phyloP scores from a whole-genome alignment of 2,888 invertebrate genomes.

The Heteropelma amictum region DNA sequence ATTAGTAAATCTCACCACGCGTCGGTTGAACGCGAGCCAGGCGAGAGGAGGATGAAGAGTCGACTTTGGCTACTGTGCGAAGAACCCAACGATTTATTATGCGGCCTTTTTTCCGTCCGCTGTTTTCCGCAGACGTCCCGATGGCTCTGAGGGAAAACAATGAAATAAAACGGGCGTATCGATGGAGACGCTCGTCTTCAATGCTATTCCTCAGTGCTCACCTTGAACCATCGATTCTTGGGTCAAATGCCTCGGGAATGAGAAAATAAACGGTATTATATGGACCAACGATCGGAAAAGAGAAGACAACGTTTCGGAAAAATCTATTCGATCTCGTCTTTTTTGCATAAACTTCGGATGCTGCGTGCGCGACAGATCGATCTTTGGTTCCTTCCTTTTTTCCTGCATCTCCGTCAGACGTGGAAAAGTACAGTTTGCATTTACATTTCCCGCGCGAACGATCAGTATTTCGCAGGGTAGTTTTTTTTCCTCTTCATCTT shows the following conservation, averaged over 20 bases:
- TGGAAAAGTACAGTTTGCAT: constrained; percentile 23
- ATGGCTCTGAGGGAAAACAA: not conserved
- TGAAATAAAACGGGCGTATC: too few species aligned
- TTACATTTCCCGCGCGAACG: constrained; percentile 23
- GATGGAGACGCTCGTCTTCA: too few species aligned
- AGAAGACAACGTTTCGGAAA: constrained; percentile 9
- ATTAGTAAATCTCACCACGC: constrained; percentile 73
- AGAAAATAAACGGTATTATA: too few species aligned
- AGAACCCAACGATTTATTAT: constrained; percentile 7
- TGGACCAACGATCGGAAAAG: constrained; percentile 38
- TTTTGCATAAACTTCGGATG: constrained; percentile 6
- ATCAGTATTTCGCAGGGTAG: constrained; percentile 38
- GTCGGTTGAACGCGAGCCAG: constrained; percentile 45
- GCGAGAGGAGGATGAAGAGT: not conserved
- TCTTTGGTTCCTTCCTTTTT: not conserved
- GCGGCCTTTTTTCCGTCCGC: constrained; percentile 45
- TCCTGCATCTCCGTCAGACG: not conserved
- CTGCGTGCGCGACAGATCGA: constrained; percentile 16
- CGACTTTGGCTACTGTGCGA: constrained; percentile 38
- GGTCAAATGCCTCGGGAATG: constrained; percentile 64
- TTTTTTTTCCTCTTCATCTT: not conserved
- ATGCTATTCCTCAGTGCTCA: not conserved
- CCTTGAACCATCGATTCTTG: not conserved
- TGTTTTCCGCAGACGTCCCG: constrained; percentile 50
- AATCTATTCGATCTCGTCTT: constrained; percentile 19